Evolutionary conservation across 2,888 invertebrate species (phyloP), one percentile per base, ranked within the genome.

Genomic region (Eledona agricola): DNA sequence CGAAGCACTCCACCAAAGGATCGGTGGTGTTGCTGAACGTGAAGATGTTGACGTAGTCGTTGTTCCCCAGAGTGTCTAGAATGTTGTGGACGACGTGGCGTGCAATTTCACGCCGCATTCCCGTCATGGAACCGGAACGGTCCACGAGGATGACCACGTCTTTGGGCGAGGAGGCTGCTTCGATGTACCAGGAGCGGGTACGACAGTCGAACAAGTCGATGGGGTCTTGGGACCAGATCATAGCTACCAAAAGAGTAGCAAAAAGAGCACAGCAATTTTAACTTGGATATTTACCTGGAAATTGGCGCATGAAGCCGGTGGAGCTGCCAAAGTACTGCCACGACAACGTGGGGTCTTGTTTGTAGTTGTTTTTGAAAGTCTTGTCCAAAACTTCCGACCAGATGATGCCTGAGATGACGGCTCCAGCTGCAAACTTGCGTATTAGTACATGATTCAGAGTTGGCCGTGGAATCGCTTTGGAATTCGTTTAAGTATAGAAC

Each of bases 311-410:
- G 75, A 98, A 97, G 23, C 99, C 99, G 9, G 93, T 90, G 19
- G 96, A 89, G 75, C 96, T 96, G 58, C 98, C 97, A 77, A 98
- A 99, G 76, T 95, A 97, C 79, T 99, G 99, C 95, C 97, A 99
- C 2, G 93, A 92, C 25, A 96, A 80, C 2, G 92, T 89, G 7
- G 92, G 91, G 76, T 95, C 93, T 51, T 84, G 83, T 72, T 88
- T 85, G 71, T 89, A 90, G 77, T 96, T 96, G 70, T 88, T 86
- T 61, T 85, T 85, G 77, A 97, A 98, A 62, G 88, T 90, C 43
- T 87, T 84, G 75, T 97, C 95, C 64, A 99, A 80, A 63, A 90
- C 89, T 72, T 93, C 90, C 1, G 97, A 96, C 99, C 99, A 99
- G 72, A 90, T 88, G 55, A 98, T 94, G 19, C 94, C 95, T 76